Evolutionary conservation across 2,797 vertebrate species (phyloP).

Genomic region (Centropyge bicolor): DNA sequence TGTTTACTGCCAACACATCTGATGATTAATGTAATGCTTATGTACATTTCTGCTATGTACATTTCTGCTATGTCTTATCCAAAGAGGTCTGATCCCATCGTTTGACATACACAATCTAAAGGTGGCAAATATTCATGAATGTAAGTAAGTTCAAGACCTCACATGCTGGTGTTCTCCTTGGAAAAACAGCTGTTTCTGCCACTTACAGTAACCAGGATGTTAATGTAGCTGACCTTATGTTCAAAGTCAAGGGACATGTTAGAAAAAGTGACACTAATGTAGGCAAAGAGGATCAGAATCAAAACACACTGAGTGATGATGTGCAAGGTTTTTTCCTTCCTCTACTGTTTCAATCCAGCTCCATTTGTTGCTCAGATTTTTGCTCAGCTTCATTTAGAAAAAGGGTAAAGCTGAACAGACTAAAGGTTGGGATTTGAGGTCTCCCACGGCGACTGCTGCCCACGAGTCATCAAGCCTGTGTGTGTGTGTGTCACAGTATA

Average conservation of each 20-base stretch:
- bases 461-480: constrained; percentile 32
- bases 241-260: background rate
- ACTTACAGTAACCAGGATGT: background rate
- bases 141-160: background rate
- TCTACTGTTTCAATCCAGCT: constrained; percentile 1
- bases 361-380: background rate
- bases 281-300: constrained; percentile 13
- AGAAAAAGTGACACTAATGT: background rate
- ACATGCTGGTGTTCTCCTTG: background rate
- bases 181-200: background rate
- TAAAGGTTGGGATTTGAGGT: constrained; percentile 13
- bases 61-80: background rate
- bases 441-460: constrained; percentile 1
- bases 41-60: background rate
- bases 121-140: background rate
- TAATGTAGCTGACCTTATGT: background rate
- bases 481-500: constrained; percentile 28
- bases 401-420: constrained; percentile 14
- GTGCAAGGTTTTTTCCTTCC: background rate
- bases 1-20: constrained; percentile 6
- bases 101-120: background rate
- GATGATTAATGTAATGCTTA: constrained; percentile 3
- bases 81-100: background rate
- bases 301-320: background rate
- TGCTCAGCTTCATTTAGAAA: background rate